Evolutionary conservation across 2,888 invertebrate genomes (phyloP).

Genomic region (Gastrophysa polygoni): DNA sequence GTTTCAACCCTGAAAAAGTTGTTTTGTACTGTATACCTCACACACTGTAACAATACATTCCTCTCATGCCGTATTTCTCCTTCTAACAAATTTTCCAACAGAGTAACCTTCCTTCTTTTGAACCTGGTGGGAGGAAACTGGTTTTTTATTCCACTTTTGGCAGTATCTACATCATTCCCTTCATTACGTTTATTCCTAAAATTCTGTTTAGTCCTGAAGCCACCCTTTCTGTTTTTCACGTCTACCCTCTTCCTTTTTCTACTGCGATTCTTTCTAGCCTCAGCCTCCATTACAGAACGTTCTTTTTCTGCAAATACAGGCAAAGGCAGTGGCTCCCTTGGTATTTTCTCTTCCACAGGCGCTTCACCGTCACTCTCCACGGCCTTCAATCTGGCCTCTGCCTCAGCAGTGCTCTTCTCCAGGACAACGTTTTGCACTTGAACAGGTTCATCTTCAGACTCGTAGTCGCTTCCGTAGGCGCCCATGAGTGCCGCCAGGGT

Average conservation of each 20-base stretch:
- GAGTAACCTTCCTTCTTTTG: conserved; percentile 59
- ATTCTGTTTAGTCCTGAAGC: conserved; percentile 18
- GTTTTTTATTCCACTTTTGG: conserved; percentile 43
- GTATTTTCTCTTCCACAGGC: conserved; percentile 61
- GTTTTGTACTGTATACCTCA: conserved; percentile 77
- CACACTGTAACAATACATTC: conserved; percentile 85
- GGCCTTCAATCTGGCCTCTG: background rate
- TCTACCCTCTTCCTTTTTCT: conserved; percentile 26
- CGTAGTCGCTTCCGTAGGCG: conserved; percentile 65
- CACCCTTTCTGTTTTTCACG: background rate
- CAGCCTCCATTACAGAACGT: no score
- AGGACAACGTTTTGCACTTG: background rate
- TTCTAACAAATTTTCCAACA: conserved; percentile 74
- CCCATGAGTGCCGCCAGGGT: conserved; percentile 65
- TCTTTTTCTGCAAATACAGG: conserved; percentile 21
- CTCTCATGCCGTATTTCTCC: conserved; percentile 84
- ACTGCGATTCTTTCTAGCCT: conserved; percentile 3
- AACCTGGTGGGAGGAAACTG: conserved; percentile 42
- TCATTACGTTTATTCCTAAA: conserved; percentile 36
- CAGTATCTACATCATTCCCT: background rate
- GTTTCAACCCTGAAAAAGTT: conserved; percentile 66
- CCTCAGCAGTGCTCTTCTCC: background rate
- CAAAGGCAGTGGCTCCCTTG: conserved; percentile 42
- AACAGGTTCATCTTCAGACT: conserved; percentile 28
- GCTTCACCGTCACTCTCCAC: conserved; percentile 57